phyloP scores from a whole-genome alignment of 2,888 invertebrate genomes.

The Drosophila paracracens region DNA sequence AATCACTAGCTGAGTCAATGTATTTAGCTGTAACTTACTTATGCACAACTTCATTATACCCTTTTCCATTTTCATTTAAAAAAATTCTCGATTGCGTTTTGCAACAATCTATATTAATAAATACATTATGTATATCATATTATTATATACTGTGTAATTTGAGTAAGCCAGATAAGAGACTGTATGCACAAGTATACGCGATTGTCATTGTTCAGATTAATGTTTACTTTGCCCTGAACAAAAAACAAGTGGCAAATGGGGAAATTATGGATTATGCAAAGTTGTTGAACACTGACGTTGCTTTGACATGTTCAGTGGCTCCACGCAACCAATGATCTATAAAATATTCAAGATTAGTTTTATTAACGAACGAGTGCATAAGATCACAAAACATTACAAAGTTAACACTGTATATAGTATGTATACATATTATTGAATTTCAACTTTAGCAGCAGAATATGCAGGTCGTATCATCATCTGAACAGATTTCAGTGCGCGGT shows the following conservation, averaged over 20 bases:
- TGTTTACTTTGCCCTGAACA: too few species aligned
- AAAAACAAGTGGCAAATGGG: slow-evolving; percentile 53
- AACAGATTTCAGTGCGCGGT: slow-evolving; percentile 10
- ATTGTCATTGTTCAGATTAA: too few species aligned
- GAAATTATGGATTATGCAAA: slow-evolving; percentile 67
- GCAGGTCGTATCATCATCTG: slow-evolving; percentile 37
- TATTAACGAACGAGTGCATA: background rate
- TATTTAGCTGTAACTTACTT: background rate
- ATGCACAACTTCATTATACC: background rate
- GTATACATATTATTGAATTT: background rate
- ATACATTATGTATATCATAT: background rate
- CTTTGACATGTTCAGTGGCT: slow-evolving; percentile 23
- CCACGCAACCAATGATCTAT: slow-evolving; percentile 14
- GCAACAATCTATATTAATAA: background rate
- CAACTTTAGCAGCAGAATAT: slow-evolving; percentile 6
- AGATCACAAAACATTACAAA: background rate
- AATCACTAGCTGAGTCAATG: too few species aligned
- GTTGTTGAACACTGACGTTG: slow-evolving; percentile 33
- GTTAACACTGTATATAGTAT: background rate
- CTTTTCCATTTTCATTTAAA: background rate
- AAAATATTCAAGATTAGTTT: slow-evolving; percentile 25
- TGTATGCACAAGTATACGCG: too few species aligned
- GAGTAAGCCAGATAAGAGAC: too few species aligned
- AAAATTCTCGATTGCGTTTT: background rate
- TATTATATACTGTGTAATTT: background rate